Conservation (phyloP, 1,140 invertebrate species). For the Eueides isabella region DNA sequence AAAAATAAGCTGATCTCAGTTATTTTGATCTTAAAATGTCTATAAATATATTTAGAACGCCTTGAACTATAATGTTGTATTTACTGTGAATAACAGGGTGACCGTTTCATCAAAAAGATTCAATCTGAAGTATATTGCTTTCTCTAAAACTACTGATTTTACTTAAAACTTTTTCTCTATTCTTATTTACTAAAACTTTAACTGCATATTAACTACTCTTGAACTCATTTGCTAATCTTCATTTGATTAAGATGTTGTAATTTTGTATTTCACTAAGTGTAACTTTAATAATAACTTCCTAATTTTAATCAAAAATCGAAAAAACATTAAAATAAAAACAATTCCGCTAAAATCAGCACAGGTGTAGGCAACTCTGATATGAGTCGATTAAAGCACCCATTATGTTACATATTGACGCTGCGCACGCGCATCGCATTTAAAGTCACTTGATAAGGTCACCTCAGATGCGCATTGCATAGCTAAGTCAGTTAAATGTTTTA, state of each 20-base stretch:
- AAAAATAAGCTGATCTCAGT: neutral
- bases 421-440: neutral
- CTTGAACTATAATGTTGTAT: neutral
- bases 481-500: neutral
- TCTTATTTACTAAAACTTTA: too few relatives aligned
- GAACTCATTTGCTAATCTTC: too few relatives aligned
- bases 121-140: too few relatives aligned
- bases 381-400: conserved; percentile 6
- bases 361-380: neutral
- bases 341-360: neutral
- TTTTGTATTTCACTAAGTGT: too few relatives aligned
- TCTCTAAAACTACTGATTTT: too few relatives aligned
- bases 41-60: neutral
- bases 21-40: neutral
- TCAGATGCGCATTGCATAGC: neutral
- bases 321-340: neutral
- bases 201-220: too few relatives aligned
- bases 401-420: neutral
- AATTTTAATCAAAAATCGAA: too few relatives aligned
- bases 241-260: too few relatives aligned
- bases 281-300: too few relatives aligned
- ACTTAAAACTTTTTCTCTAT: too few relatives aligned
- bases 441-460: neutral
- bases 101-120: neutral
- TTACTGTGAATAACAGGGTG: neutral